Evolutionary conservation across 2,113 vertebrate genomes (phyloP).

Genomic region (Spea bombifrons): DNA sequence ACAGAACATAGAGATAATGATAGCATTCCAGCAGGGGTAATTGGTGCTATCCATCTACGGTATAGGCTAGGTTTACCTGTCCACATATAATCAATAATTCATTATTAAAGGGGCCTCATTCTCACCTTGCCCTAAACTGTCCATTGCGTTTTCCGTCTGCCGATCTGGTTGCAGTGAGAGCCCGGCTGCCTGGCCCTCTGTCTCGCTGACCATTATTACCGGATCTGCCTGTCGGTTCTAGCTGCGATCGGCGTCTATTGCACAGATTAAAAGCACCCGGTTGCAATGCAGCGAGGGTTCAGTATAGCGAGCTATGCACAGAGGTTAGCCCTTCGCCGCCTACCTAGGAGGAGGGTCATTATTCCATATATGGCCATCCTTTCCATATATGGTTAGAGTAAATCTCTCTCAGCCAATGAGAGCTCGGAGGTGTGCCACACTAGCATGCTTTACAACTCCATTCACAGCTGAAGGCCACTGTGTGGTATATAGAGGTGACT

Average conservation of each 20-base stretch:
- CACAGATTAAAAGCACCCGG: neutral
- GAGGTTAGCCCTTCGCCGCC: conserved; percentile 26
- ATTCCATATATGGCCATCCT: conserved; percentile 3
- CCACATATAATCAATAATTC: too few species aligned
- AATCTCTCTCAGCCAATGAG: neutral
- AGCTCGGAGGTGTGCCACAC: neutral
- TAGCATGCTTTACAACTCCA: neutral
- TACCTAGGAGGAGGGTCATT: neutral
- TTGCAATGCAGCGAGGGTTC: neutral
- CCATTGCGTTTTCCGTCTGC: neutral
- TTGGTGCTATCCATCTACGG: neutral
- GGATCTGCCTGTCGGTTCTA: too few species aligned
- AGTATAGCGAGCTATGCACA: neutral
- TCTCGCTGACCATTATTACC: conserved; percentile 11
- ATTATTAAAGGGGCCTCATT: too few species aligned
- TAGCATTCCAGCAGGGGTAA: too few species aligned
- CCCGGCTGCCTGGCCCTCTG: conserved; percentile 23
- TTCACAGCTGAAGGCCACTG: neutral
- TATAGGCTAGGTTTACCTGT: neutral
- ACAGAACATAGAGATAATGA: too few species aligned
- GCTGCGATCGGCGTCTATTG: neutral
- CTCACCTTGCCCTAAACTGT: conserved; percentile 13
- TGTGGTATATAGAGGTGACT: conserved; percentile 19
- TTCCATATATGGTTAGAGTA: neutral
- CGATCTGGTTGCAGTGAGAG: neutral